A percentile compares a stretch with the other conserved stretches of the same genome.
Evolutionary conservation across 2,113 vertebrate genomes (phyloP).

Genomic region (Chloebia gouldiae): DNA sequence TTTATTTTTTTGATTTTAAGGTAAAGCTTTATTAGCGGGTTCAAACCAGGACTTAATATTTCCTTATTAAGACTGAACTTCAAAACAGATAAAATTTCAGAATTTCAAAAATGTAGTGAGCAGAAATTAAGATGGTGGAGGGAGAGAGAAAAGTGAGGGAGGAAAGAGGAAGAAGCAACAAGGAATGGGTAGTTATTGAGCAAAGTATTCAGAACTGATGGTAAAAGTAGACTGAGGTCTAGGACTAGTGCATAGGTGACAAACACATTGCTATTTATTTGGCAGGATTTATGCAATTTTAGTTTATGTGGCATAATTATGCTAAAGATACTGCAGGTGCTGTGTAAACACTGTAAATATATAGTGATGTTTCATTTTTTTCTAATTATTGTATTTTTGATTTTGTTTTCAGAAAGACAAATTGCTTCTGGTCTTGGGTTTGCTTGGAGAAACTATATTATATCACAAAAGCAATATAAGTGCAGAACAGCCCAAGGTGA

Average conservation of each 20-base stretch:
- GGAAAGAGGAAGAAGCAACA: fast-evolving
- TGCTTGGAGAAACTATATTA: constrained; percentile 83
- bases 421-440: constrained; percentile 78
- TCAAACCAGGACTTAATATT: neutral
- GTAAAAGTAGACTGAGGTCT: neutral
- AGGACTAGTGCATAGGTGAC: neutral
- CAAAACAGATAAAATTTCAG: neutral
- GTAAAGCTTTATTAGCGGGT: neutral
- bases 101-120: neutral
- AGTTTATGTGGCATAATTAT: neutral
- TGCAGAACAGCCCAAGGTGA: constrained; percentile 69
- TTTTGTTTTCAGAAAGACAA: constrained; percentile 82
- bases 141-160: neutral
- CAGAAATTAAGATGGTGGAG: neutral
- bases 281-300: neutral
- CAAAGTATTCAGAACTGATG: neutral
- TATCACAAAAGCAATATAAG: constrained; percentile 76
- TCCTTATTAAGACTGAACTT: neutral
- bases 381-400: neutral
- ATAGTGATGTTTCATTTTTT: neutral
- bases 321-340: neutral
- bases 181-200: neutral
- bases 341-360: neutral
- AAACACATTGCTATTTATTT: neutral
- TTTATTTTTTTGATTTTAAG: neutral